Evolutionary conservation across 2,888 invertebrate species (phyloP), one percentile per base, ranked within the genome.

Genomic region (Carpatolechia fugitivella): DNA sequence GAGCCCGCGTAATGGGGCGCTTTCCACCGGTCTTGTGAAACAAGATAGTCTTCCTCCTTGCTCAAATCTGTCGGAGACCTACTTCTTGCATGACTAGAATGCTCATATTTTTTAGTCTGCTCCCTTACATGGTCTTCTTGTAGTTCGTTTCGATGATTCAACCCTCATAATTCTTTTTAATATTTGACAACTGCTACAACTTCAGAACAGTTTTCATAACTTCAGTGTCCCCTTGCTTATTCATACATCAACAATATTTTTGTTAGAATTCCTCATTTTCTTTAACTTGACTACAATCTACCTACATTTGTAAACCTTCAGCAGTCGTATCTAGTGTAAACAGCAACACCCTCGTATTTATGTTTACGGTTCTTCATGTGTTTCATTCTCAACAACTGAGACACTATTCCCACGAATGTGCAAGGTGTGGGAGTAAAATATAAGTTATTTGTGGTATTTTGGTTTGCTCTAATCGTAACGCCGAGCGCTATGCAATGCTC

Each of bases 1-100:
- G 78, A 79, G 74, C 73, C 72, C 65, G 67, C 59, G 69, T 76
- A 80, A 80, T 80, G 78, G 77, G 72, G 70, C 80, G 75, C 73
- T 67, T 68, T 75, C 62, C 66, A 65, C 71, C 74, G 70, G 71
- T 66, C 68, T 58, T 66, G 63, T 66, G 66, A 69, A 72, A 74
- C 61, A 61, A 63, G 74, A 77, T 76, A 70, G 66, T 61, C 60
- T 33, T 11, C 54, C 8, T 36, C 46, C 31, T 31, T 24, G 10
- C 16, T 18, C 41, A 35, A 52, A 24, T 24, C 54, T 52, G 36
- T 47, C 47, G 48, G 52, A 36, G 36, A 36, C 44, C n/a, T 30
- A 29, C 41, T 48, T 53, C 48, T 44, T 53, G 41, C 29, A 40
- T 56, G 8, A 10, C 40, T 33, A 20, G 7, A 44, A 3, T 16